Conservation (phyloP, 1,140 invertebrate genomes). For the Drosophila sp. region DNA sequence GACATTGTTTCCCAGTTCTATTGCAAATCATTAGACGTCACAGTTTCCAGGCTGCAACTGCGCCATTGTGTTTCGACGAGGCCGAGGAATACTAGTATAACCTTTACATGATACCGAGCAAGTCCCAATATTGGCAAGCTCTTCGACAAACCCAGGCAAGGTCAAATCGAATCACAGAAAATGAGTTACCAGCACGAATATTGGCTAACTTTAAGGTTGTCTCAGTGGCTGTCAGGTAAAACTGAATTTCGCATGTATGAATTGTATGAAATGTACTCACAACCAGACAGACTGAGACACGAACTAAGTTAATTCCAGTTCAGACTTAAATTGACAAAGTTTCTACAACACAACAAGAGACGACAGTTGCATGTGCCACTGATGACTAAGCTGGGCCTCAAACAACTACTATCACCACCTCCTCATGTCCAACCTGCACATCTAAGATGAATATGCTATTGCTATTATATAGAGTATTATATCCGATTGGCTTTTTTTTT, state of each 20-base stretch:
- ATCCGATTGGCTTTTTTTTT: slow-evolving; percentile 40
- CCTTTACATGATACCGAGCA: slow-evolving; percentile 17
- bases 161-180: slow-evolving; percentile 72
- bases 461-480: slow-evolving; percentile 29
- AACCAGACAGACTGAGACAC: slow-evolving; percentile 51
- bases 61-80: slow-evolving; percentile 11
- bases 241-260: slow-evolving; percentile 16
- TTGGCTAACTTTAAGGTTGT: slow-evolving; percentile 40
- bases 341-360: slow-evolving; percentile 28
- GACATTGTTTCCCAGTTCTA: slow-evolving; percentile 3
- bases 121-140: slow-evolving; percentile 41
- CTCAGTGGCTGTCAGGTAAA: slow-evolving; percentile 24
- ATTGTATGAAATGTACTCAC: slow-evolving; percentile 15
- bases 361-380: slow-evolving; percentile 63
- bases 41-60: slow-evolving; percentile 9
- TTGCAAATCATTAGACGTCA: slow-evolving; percentile 16
- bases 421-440: slow-evolving; percentile 1
- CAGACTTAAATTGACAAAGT: slow-evolving; percentile 81
- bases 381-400: slow-evolving; percentile 36
- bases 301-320: slow-evolving; percentile 77
- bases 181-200: slow-evolving; percentile 67
- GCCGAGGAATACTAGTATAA: slow-evolving; percentile 12
- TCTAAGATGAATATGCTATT: slow-evolving; percentile 1
- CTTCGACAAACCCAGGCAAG: slow-evolving; percentile 57
- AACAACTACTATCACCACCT: not conserved